These are phyloP conservation scores for Zosterops pallidus DNA, from an alignment of 2,113 vertebrate species.

Conservation along the genomic window DNA sequence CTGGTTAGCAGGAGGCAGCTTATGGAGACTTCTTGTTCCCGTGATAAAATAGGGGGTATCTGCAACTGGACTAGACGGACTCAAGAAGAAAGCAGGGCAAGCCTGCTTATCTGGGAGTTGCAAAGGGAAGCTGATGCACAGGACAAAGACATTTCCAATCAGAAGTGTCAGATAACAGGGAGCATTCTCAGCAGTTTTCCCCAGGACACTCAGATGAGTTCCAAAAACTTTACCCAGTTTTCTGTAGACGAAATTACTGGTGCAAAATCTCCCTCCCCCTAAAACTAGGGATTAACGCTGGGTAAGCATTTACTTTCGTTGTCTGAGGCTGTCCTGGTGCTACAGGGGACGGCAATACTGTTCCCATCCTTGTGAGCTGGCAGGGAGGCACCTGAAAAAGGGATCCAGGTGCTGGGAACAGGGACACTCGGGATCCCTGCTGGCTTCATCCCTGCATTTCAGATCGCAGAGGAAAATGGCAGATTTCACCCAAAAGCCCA, in stretches of 20 bases:
- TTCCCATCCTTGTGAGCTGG: background rate
- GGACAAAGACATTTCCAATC: background rate
- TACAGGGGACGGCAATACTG: background rate
- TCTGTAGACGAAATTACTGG: background rate
- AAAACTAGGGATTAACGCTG: background rate
- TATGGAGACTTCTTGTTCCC: background rate
- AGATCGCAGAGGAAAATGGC: background rate
- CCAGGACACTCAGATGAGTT: accelerated
- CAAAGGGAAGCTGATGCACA: background rate
- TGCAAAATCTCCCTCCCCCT: background rate
- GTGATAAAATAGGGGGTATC: accelerated
- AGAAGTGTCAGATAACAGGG: background rate
- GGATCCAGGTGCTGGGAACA: accelerated
- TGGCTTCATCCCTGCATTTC: background rate
- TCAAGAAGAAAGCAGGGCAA: background rate
- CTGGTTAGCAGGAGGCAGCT: background rate
- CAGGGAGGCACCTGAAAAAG: background rate
- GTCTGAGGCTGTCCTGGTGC: background rate
- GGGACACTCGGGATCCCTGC: accelerated
- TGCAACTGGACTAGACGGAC: background rate
- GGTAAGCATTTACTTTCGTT: background rate
- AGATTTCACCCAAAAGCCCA: background rate
- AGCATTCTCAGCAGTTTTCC: background rate
- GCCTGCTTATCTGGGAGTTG: background rate
- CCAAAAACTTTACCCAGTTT: background rate